Evolutionary conservation across 1,140 invertebrate genomes (phyloP).

Genomic region (Orius laevigatus): DNA sequence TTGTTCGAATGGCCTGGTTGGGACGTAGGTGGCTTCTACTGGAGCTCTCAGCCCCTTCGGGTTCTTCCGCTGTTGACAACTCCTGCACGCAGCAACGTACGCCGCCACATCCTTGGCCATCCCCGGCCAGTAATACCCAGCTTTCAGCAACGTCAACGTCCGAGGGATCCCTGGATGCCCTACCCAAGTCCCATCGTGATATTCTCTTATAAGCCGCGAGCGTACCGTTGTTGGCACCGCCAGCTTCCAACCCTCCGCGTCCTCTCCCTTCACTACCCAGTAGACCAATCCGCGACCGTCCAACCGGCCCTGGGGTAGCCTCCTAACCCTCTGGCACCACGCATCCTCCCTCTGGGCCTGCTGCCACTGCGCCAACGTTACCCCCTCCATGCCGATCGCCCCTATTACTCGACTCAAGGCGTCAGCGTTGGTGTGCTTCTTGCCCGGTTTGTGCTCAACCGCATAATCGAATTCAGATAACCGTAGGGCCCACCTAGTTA

Average conservation of each 20-base stretch:
- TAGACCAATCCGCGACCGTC: background rate
- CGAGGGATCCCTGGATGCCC: conserved; percentile 8
- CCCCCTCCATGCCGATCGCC: background rate
- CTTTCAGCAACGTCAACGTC: background rate
- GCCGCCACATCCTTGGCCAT: background rate
- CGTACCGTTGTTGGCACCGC: background rate
- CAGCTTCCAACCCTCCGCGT: background rate
- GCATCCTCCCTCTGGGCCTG: background rate
- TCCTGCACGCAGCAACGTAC: background rate
- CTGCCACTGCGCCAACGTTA: background rate
- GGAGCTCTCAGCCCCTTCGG: background rate
- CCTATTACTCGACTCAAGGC: background rate
- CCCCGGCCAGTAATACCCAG: no score
- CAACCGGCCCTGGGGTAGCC: background rate
- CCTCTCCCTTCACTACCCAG: background rate
- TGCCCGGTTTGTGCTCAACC: no score
- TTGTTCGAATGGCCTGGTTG: conserved; percentile 4
- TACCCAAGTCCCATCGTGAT: background rate
- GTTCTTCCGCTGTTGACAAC: background rate
- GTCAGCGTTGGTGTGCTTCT: no score
- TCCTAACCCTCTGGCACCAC: background rate
- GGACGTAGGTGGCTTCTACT: background rate
- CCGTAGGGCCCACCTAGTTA: background rate
- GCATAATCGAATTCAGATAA: background rate
- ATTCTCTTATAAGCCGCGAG: background rate